Conservation (phyloP, 2,113 vertebrate species). For the Syrmaticus mikado region DNA sequence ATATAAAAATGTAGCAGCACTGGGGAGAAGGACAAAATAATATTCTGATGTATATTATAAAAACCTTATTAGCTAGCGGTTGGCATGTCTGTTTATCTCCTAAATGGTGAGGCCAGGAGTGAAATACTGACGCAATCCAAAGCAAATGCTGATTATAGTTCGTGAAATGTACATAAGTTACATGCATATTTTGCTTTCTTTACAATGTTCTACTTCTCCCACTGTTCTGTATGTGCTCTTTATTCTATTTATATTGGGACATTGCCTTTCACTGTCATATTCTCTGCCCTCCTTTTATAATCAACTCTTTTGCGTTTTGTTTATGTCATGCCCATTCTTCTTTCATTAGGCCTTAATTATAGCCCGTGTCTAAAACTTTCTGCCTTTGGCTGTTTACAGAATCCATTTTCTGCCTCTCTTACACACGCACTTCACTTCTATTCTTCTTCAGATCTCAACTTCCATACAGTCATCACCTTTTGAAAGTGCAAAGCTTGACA, state of each 20-base stretch:
- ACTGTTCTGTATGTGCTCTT: neutral
- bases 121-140: neutral
- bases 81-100: neutral
- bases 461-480: conserved; percentile 50
- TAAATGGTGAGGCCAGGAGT: neutral
- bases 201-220: neutral
- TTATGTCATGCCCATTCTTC: conserved; percentile 22
- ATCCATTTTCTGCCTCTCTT: conserved; percentile 5
- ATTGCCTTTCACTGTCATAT: neutral
- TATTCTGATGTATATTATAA: neutral
- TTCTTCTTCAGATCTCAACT: conserved; percentile 43
- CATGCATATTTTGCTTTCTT: neutral
- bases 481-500: conserved; percentile 59
- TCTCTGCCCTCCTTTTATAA: neutral
- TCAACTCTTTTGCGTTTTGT: conserved; percentile 18
- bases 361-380: neutral
- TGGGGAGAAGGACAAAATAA: neutral
- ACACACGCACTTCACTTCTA: neutral
- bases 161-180: neutral
- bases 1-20: neutral
- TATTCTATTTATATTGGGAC: neutral
- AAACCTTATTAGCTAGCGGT: neutral
- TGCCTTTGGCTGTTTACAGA: conserved; percentile 36
- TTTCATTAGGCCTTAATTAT: conserved; percentile 54
- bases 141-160: neutral